Base-by-base conservation (phyloP, 2,888 invertebrate genomes). In the Lamellibrachia satsuma region DNA sequence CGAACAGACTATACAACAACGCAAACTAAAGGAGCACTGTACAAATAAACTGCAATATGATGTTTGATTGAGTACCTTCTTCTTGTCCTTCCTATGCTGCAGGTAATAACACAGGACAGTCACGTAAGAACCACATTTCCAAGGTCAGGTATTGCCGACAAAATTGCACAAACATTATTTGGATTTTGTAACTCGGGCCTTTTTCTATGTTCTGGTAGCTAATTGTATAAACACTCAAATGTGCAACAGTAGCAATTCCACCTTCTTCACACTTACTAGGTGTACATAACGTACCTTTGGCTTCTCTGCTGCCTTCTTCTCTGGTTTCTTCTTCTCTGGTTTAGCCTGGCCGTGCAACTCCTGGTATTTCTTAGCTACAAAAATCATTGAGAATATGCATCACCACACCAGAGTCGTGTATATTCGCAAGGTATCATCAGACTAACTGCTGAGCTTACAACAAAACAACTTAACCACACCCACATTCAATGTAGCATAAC, bases 331-430 rank as follows among this genome's bases (percentile, higher is more conserved):
- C 52, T 92, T 75, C 52, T 93, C 8, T 93, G 92, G 57, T 93
- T 93, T 93, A 52, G 91, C 51, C 51, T 91, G 57, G 27, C 93
- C 94, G 51, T 94, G 94, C 27, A 94, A 92, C 93, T 98, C 98
- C 95, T 97, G 99, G 52, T 98, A 96, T 91, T 97, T 97, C 96
- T 98, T 97, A 75, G 98, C 98, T 98, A 95, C 93, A 96, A 96
- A 93, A 94, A 52, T 27, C 22, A 27, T 91, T 91, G 75, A 75
- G 75, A 75, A 11, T 75, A 75, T 75, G 15, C 15, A 75, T n/a
- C 75, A 75, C 75, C 11, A 55, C 9, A 55, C 55, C 55, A 55
- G 9, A 55, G 55, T 55, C 7, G 1, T 55, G 55, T 55, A 55
- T 9, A 3, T 7, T 7, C 55, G 9, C 55, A 55, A 55, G 55